Base-by-base conservation (phyloP, 2,113 vertebrate species). In the Colius striatus region DNA sequence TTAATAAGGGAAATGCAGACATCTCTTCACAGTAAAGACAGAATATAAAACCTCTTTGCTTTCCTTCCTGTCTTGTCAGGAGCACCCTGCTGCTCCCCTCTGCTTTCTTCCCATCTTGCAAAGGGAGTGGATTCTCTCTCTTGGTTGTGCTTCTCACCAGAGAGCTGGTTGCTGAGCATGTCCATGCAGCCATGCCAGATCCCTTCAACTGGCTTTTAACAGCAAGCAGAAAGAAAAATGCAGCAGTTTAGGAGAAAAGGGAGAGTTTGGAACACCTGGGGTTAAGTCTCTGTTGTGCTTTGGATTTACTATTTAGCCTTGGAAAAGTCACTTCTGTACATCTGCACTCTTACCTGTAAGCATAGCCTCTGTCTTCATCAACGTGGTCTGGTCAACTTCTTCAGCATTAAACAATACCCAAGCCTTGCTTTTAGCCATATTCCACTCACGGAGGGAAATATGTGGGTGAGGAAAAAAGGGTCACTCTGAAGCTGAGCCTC, bases 1-100 rank as follows among this genome's bases (percentile, higher is more conserved):
- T 89, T 96, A 95, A 83, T 92, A 90, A 95, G 71, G 76, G 87
- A 90, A 94, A 87, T 48, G 51, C 55, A 96, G 91, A 60, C 87
- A 80, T 91, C 45, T 75, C 84, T 93, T 94, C 82, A 79, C 47
- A 90, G 89, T 34, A 66, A 88, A 94, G 78, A 70, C 74, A 94
- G 89, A 95, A 94, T 84, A 86, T 38, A 51, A 34, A 15, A 12
- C 54, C 70, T n/a, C 43, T 95, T 95, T 82, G 71, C 94, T 92
- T 92, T 73, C 55, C 51, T 91, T 90, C 63, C 87, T 67, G n/a
- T 91, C 89, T 85, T 76, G 60, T 85, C 85, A 51, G 84, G 75
- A 94, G 90, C 84, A 78, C 93, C 93, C 93, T 87, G 89, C 95
- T 96, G 94, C 80, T 92, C 71, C 66, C 22, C 84, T 84, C 77